Evolutionary conservation across 1,140 invertebrate genomes (phyloP).

Genomic region (Conus ventricosus): DNA sequence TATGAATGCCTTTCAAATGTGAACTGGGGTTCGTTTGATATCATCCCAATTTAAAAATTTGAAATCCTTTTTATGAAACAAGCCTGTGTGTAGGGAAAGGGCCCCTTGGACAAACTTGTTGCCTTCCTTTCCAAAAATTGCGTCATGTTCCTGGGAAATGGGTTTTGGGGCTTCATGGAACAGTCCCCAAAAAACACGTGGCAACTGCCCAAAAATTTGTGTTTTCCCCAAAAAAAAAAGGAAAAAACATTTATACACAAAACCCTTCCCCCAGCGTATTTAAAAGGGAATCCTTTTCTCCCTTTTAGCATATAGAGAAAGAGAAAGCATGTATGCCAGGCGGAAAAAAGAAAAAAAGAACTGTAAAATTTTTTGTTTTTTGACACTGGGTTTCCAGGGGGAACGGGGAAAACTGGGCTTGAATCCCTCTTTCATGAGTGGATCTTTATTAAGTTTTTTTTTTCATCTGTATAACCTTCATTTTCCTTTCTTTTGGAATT

Average conservation of each 20-base stretch:
- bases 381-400: no score
- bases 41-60: no score
- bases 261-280: background rate
- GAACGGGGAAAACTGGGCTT: no score
- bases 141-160: background rate
- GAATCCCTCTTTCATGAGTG: no score
- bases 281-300: background rate
- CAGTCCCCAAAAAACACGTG: background rate
- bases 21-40: no score
- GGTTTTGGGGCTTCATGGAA: background rate
- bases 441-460: no score
- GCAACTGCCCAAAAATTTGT: background rate
- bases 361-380: background rate
- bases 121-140: background rate
- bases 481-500: no score
- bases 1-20: no score
- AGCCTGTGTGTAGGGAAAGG: no score
- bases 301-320: constrained; percentile 12
- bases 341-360: background rate
- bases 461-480: no score
- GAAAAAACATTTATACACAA: background rate
- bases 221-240: background rate
- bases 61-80: no score
- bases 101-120: no score
- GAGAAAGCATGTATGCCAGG: background rate